Conservation (phyloP, 2,888 invertebrate genomes). For the Yponomeuta cagnagella region DNA sequence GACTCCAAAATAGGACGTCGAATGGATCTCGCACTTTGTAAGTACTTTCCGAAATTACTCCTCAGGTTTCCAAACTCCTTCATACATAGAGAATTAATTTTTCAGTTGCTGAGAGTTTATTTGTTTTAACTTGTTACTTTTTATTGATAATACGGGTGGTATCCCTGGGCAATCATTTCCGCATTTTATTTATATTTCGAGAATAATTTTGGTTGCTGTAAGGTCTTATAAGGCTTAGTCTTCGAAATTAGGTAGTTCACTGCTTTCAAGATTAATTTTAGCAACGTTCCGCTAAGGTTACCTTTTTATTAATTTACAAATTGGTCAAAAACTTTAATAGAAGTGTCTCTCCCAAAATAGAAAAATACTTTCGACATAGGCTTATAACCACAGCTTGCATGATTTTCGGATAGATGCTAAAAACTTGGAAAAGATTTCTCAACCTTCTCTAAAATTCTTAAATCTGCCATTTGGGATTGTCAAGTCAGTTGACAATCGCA, state of each 20-base stretch:
- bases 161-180: conserved; percentile 25
- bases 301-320: no score
- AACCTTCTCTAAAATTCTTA: no score
- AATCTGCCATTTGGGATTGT: no score
- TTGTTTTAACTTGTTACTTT: conserved; percentile 42
- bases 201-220: conserved; percentile 36
- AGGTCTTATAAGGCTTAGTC: conserved; percentile 13
- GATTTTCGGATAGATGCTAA: no score
- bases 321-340: no score
- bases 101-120: conserved; percentile 67
- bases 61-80: conserved; percentile 27
- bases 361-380: no score
- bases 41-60: conserved; percentile 55
- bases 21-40: conserved; percentile 92
- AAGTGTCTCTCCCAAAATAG: no score
- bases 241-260: conserved; percentile 22
- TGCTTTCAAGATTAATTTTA: no score
- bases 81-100: conserved; percentile 55
- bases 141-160: neutral
- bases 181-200: conserved; percentile 35
- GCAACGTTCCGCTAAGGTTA: no score
- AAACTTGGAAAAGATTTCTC: no score
- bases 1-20: conserved; percentile 76
- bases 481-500: no score
- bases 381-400: no score